Conservation (phyloP, 1,140 invertebrate species). For the Drosophila sucinea region DNA sequence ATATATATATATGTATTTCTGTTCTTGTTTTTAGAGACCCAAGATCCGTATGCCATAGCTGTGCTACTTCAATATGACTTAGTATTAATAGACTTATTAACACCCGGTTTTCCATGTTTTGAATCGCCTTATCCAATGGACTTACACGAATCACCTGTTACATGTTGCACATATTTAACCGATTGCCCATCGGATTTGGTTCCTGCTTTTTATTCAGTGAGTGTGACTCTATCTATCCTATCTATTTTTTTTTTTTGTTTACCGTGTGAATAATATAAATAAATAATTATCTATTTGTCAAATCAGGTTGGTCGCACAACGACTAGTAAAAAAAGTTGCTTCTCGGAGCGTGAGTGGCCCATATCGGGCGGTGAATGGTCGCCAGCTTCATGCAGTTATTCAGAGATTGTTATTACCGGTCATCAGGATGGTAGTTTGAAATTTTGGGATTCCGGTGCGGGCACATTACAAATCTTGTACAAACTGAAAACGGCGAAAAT, state of each 20-base stretch:
- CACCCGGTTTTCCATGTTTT: constrained; percentile 98
- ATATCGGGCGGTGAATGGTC: constrained; percentile 98
- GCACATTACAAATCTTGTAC: constrained; percentile 96
- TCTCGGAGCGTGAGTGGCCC: constrained; percentile 98
- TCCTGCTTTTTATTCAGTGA: constrained; percentile 90
- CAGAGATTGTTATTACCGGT: constrained; percentile 98
- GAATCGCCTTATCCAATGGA: constrained; percentile 99
- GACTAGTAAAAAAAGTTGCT: constrained; percentile 90
- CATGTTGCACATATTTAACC: constrained; percentile 97
- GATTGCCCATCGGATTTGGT: constrained; percentile 99
- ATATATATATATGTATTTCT: neutral
- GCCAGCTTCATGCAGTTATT: constrained; percentile 95
- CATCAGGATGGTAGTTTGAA: constrained; percentile 98
- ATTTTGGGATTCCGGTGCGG: constrained; percentile 98
- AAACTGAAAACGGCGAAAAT: constrained; percentile 98
- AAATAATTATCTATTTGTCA: neutral
- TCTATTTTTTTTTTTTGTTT: neutral
- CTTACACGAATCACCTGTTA: constrained; percentile 98
- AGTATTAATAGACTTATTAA: constrained; percentile 97
- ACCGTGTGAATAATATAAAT: neutral
- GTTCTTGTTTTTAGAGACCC: constrained; percentile 88
- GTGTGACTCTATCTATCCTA: constrained; percentile 7
- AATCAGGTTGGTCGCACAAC: constrained; percentile 84
- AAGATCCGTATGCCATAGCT: constrained; percentile 98
- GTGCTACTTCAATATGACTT: constrained; percentile 99